Evolutionary conservation across 2,113 vertebrate species (phyloP).

Genomic region (Heterocephalus glaber): DNA sequence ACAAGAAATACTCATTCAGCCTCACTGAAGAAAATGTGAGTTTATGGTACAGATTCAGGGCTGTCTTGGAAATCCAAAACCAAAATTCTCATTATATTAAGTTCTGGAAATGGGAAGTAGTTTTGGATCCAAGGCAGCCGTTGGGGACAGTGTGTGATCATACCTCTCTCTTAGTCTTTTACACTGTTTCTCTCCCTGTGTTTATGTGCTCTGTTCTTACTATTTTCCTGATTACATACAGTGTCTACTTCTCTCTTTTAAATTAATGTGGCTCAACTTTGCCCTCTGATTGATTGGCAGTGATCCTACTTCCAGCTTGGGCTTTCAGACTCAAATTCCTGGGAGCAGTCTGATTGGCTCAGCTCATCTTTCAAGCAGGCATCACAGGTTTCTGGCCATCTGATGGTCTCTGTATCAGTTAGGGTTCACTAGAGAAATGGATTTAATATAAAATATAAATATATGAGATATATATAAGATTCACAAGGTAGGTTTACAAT

Average conservation of each 20-base stretch:
- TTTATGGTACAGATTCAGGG: not conserved
- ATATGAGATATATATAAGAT: not conserved
- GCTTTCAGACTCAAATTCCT: conserved; percentile 3
- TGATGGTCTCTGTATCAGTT: not conserved
- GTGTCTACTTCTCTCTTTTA: not conserved
- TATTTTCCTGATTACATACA: not conserved
- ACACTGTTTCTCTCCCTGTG: not conserved
- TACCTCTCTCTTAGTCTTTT: not conserved
- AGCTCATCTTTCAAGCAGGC: conserved; percentile 24
- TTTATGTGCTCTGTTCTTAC: not conserved
- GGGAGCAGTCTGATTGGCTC: not conserved
- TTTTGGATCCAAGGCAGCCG: not conserved
- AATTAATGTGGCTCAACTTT: not conserved
- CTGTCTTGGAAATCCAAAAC: not conserved
- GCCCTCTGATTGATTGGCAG: not conserved
- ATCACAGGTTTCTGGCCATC: not conserved
- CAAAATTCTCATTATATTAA: not conserved
- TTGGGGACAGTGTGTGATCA: not conserved
- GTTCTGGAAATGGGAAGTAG: not conserved
- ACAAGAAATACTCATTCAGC: not conserved
- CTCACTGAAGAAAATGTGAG: not conserved
- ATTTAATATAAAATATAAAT: not conserved
- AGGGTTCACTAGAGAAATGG: not conserved
- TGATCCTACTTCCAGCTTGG: not conserved
- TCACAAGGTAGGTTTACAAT: not conserved